Base-by-base conservation (phyloP, 2,888 invertebrate genomes). In the Schizotus pectinicornis region DNA sequence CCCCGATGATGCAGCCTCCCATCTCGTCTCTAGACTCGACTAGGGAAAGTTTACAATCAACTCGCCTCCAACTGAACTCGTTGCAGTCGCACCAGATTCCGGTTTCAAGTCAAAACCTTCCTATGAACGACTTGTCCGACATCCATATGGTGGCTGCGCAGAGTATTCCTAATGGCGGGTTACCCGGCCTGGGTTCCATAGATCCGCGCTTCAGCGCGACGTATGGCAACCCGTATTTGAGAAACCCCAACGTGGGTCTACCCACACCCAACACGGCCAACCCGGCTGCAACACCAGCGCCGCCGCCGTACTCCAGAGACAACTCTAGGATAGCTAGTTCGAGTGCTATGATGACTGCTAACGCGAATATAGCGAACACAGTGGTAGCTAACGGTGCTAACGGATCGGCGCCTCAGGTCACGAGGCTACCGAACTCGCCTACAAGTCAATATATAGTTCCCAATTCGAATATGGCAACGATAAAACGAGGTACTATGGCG, bases 161-260 rank as follows among this genome's bases (percentile, higher is more conserved):
- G 61, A 68, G 65, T 62, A 73, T 79, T 47, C 74, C 79, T 30
- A 79, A 78, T 62, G 78, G 79, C 37, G 74, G 74, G 45, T 65
- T 76, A 54, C 67, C 74, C 11, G 68, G 71, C 43, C 62, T 69
- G 47, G 73, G 72, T 36, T 59, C 73, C 22, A 89, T 94, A 30
- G 94, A 94, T 78, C 93, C 94, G 1, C 83, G 94, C 64, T 95
- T 91, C 77, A 93, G 92, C 47, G 94, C 95, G 34, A 90, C 92
- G 6, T 95, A 95, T 74, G 92, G 92, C 54, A 95, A 95, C 79
- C 94, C 94, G 1, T 94, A 94, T 79, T 57, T 71, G 32, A 38
- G 94, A 74, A 87, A 87, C 58, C 86, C 86, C 45, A 86, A 84
- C 61, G 76, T 85, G 7, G 84, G 86, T 76, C 72, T 84, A 80